Evolutionary conservation across 2,113 vertebrate species (phyloP), one percentile per base, ranked within the genome.

Genomic region (Leptodactylus fuscus): DNA sequence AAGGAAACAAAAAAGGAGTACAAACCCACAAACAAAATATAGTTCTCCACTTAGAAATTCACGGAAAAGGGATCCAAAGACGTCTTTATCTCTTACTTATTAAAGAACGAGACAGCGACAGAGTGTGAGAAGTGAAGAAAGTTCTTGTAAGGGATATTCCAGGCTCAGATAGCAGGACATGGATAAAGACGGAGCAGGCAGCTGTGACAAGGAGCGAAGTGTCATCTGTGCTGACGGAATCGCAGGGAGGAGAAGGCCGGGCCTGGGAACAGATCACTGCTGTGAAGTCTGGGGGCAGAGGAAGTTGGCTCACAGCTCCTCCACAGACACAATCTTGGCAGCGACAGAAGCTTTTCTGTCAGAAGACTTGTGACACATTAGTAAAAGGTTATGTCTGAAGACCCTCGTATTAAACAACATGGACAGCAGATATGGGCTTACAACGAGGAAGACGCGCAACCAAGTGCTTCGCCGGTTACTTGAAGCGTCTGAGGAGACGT

Each of bases 271-370:
- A 75, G 53, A 77, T 49, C 71, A 1, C 44, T 16, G 51, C 82
- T 84, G 71, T 76, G 82, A 74, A 77, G 82, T 84, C 82, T 76
- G 71, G 82, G 74, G 82, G 82, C 82, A 60, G 58, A 67, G 73
- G 53, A 77, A 67, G 82, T 67, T 85, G 82, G 82, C 82, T 83
- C 82, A n/a, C 36, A n/a, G 38, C 41, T 75, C 51, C 71, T 46
- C 53, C 51, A 36, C 48, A 27, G 70, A 62, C 71, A 75, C 36
- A 76, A 34, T 67, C 58, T 85, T 85, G 82, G 82, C 82, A 83
- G 81, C 62, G 44, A 46, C 46, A 36, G 49, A 29, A 32, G 11
- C 55, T 32, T 76, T 65, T 13, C 49, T 75, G 49, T 75, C 69
- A 60, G 81, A 73, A 32, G 20, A n/a, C 65, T 34, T 41, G 81